Percentiles rank a stretch among this genome's conserved stretches.
Evolutionary conservation across 2,888 invertebrate species (phyloP).

Genomic region (Eilema griseolum): DNA sequence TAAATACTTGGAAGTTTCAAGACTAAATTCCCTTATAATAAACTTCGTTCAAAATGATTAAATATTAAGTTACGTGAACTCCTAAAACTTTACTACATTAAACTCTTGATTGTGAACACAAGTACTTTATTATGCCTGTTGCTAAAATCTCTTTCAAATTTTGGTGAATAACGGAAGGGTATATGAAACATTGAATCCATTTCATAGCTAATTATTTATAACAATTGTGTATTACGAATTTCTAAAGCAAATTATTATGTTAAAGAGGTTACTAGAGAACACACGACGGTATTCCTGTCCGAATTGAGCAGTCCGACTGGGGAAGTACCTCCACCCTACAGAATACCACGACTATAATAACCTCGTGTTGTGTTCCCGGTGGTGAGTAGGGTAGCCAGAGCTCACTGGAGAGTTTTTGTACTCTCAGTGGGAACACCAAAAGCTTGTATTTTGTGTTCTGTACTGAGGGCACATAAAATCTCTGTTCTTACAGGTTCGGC

Average conservation of each 20-base stretch:
- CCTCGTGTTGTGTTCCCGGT: no score
- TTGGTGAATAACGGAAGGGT: neutral
- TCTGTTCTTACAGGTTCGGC: no score
- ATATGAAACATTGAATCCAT: neutral
- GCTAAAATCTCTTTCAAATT: conserved; percentile 25
- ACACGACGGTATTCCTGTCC: no score
- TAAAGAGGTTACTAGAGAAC: no score
- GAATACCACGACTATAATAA: no score
- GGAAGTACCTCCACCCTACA: no score
- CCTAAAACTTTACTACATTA: conserved; percentile 44
- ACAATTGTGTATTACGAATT: neutral
- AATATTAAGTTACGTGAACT: conserved; percentile 53
- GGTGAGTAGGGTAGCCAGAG: no score
- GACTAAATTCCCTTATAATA: conserved; percentile 44
- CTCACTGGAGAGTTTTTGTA: no score
- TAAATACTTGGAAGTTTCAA: conserved; percentile 48
- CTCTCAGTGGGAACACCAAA: no score
- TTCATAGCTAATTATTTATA: neutral
- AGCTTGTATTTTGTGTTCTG: no score
- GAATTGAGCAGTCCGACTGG: no score
- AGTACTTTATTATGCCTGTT: conserved; percentile 40
- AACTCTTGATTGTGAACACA: conserved; percentile 35
- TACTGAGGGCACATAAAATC: no score
- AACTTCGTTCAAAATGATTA: conserved; percentile 49
- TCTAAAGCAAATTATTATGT: neutral